Evolutionary conservation across 2,888 invertebrate genomes (phyloP).

Genomic region (Drosophila mimetica): DNA sequence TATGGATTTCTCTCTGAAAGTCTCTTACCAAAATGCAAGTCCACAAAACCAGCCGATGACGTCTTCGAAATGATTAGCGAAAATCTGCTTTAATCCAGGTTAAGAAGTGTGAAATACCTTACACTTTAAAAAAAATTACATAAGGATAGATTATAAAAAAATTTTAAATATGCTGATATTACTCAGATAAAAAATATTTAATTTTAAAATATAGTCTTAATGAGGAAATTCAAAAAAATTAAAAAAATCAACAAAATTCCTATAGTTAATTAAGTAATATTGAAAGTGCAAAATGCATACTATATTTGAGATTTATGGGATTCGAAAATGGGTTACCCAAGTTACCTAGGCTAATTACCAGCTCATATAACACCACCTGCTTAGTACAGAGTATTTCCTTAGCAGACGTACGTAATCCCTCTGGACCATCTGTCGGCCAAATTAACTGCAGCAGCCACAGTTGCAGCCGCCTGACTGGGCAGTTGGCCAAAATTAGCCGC

Average conservation of each 20-base stretch:
- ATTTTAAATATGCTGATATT: no score
- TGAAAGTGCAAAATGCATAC: no score
- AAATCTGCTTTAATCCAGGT: conserved; percentile 6
- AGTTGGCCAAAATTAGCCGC: conserved; percentile 43
- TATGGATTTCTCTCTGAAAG: background rate
- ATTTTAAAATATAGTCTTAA: no score
- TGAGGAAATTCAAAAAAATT: no score
- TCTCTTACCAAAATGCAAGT: background rate
- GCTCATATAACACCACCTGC: background rate
- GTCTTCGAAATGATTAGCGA: background rate
- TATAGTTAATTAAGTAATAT: no score
- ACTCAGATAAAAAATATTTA: no score
- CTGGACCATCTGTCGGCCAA: conserved; percentile 28
- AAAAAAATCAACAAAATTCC: no score
- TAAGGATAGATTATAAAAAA: background rate
- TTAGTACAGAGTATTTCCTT: conserved; percentile 14
- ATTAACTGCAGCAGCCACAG: conserved; percentile 33
- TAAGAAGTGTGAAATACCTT: conserved; percentile 2
- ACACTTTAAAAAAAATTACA: background rate
- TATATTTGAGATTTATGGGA: background rate
- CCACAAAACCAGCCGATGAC: background rate
- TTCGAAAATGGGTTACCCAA: background rate
- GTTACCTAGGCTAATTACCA: background rate
- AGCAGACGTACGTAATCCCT: background rate
- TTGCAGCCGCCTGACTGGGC: conserved; percentile 44